phyloP scores from a whole-genome alignment of 2,888 invertebrate species.

The Crocallis elinguaria region DNA sequence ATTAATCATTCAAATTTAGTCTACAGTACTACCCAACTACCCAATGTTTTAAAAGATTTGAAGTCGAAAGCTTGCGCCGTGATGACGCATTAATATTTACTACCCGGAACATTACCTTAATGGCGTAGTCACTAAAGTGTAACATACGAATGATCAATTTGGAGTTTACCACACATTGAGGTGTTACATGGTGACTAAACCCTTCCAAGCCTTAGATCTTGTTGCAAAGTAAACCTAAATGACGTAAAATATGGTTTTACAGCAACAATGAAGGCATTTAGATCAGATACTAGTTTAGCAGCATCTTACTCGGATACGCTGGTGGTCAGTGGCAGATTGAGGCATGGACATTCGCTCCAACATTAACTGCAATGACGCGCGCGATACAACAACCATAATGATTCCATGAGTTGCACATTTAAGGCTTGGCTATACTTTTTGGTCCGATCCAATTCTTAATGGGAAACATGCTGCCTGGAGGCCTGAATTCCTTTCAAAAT shows the following conservation, averaged over 20 bases:
- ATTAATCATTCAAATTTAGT: no score
- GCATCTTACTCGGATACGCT: constrained; percentile 95
- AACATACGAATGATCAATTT: no score
- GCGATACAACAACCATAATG: constrained; percentile 47
- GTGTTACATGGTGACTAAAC: constrained; percentile 6
- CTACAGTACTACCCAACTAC: no score
- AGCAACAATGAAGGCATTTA: constrained; percentile 70
- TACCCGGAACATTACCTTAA: no score
- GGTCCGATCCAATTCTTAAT: no score
- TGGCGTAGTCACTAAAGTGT: no score
- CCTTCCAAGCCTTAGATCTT: background rate
- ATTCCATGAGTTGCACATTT: constrained; percentile 1
- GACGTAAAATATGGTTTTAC: background rate
- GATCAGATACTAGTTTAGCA: constrained; percentile 44
- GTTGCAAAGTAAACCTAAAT: background rate
- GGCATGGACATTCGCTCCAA: constrained; percentile 95
- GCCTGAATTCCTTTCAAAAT: no score
- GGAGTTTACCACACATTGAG: no score
- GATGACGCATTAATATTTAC: no score
- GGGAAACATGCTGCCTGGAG: no score
- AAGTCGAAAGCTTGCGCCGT: no score
- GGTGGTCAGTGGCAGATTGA: constrained; percentile 93
- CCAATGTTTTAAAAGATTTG: no score
- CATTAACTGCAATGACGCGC: constrained; percentile 91
- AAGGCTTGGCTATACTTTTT: background rate